These are phyloP conservation scores for Chromis chromis DNA, from an alignment of 2,797 vertebrate genomes.

Conservation along the genomic window DNA sequence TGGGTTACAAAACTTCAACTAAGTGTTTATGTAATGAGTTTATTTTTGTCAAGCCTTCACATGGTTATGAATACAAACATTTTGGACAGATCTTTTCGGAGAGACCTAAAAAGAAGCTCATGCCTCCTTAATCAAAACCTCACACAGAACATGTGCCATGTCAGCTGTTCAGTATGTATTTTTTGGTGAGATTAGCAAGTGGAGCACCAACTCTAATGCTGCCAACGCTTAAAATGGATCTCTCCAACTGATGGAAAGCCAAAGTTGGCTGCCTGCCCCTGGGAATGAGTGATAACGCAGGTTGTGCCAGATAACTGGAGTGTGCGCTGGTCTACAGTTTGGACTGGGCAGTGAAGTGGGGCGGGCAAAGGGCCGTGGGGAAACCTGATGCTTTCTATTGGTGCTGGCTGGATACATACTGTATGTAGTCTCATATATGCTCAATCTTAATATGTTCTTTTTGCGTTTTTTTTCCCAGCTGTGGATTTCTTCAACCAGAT, in stretches of 20 bases:
- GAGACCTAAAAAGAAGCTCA: background rate
- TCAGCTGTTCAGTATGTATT: constrained; percentile 26
- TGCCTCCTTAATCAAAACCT: background rate
- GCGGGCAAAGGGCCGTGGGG: background rate
- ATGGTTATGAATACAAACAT: background rate
- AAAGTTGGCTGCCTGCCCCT: constrained; percentile 35
- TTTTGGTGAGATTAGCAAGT: constrained; percentile 18
- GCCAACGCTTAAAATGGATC: constrained; percentile 44
- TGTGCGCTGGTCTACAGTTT: constrained; percentile 36
- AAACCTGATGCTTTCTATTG: constrained; percentile 25
- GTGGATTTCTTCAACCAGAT: constrained; percentile 99
- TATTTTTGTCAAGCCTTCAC: background rate
- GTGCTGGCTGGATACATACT: background rate
- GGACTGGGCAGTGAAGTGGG: constrained; percentile 6
- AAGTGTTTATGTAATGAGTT: background rate
- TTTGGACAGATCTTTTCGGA: background rate
- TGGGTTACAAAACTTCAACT: background rate
- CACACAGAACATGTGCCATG: constrained; percentile 8
- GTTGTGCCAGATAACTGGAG: constrained; percentile 42
- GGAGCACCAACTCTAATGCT: constrained; percentile 7
- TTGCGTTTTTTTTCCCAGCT: constrained; percentile 79
- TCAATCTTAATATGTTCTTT: background rate
- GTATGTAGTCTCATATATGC: constrained; percentile 18
- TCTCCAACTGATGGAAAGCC: constrained; percentile 32
- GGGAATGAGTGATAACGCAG: constrained; percentile 41